These are phyloP conservation scores for Euclidia mi DNA, from an alignment of 2,888 invertebrate species.

Conservation along the genomic window DNA sequence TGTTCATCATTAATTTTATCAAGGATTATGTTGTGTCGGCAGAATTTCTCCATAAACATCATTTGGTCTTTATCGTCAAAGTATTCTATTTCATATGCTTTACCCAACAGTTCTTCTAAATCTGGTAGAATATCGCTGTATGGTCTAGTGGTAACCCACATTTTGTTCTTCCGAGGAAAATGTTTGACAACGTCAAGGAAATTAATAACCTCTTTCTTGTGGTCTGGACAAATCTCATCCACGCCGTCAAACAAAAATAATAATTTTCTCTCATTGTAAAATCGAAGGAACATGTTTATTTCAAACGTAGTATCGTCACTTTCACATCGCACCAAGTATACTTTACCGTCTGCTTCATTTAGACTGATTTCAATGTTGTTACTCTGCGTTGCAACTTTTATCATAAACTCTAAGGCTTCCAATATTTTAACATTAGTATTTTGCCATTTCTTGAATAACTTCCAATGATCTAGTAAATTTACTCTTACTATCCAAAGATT, in stretches of 20 bases:
- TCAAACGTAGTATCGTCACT: background rate
- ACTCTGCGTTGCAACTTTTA: constrained; percentile 1
- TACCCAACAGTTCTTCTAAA: constrained; percentile 14
- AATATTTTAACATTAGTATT: constrained; percentile 3
- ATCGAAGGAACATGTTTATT: constrained; percentile 19
- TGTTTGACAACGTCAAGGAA: constrained; percentile 7
- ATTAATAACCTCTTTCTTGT: constrained; percentile 13
- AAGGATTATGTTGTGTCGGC: background rate
- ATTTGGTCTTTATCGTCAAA: constrained; percentile 22
- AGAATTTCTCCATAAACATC: constrained; percentile 2
- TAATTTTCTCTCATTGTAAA: constrained; percentile 12
- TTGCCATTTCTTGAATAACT: constrained; percentile 14
- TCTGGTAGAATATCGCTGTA: constrained; percentile 30
- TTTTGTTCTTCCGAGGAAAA: constrained; percentile 13
- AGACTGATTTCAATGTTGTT: constrained; percentile 1
- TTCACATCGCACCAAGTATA: constrained; percentile 7
- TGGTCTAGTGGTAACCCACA: constrained; percentile 45
- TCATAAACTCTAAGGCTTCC: constrained; percentile 13
- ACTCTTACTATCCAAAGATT: constrained; percentile 34
- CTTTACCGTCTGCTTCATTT: background rate
- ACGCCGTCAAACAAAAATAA: constrained; percentile 33
- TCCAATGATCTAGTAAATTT: constrained; percentile 19
- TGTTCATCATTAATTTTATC: too few relatives aligned
- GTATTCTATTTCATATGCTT: constrained; percentile 10
- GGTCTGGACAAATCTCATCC: constrained; percentile 31